These are phyloP conservation scores for Cryptomyrus ogoouensis DNA, from an alignment of 2,113 vertebrate species.

Conservation along the genomic window DNA sequence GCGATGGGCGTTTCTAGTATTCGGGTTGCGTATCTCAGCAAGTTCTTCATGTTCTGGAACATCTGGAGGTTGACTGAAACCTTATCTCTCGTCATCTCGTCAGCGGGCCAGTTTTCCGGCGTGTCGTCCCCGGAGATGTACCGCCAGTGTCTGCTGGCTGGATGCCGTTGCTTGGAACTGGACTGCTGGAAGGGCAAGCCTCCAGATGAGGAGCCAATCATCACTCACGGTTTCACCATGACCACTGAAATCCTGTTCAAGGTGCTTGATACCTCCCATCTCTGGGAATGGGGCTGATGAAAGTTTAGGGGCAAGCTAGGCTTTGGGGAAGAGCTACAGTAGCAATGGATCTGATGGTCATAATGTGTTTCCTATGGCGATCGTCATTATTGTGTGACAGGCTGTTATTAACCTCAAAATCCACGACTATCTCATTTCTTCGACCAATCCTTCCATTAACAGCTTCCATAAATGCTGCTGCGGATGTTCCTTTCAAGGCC, in stretches of 20 bases:
- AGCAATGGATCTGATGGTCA: background rate
- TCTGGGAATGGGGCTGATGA: background rate
- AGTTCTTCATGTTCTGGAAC: background rate
- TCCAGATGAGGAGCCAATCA: constrained; percentile 90
- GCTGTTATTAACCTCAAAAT: background rate
- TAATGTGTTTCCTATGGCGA: background rate
- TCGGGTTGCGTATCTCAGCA: background rate
- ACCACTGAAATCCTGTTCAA: constrained; percentile 96
- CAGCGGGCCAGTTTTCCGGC: constrained; percentile 93
- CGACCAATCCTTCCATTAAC: background rate
- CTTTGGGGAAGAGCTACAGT: background rate
- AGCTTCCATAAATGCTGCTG: no score
- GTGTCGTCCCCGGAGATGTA: constrained; percentile 95
- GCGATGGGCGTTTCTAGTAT: background rate
- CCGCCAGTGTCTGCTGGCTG: constrained; percentile 83
- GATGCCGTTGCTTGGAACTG: constrained; percentile 92
- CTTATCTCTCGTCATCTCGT: background rate
- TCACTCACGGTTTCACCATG: constrained; percentile 98
- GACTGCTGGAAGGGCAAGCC: constrained; percentile 97
- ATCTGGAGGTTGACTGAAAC: background rate
- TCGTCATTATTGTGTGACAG: background rate
- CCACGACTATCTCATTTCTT: background rate
- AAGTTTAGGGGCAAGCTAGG: background rate
- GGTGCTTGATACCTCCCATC: constrained; percentile 50
- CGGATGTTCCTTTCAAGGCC: background rate